These are phyloP conservation scores for Kryphioiulus occultus DNA, from an alignment of 2,888 invertebrate genomes.

Conservation along the genomic window DNA sequence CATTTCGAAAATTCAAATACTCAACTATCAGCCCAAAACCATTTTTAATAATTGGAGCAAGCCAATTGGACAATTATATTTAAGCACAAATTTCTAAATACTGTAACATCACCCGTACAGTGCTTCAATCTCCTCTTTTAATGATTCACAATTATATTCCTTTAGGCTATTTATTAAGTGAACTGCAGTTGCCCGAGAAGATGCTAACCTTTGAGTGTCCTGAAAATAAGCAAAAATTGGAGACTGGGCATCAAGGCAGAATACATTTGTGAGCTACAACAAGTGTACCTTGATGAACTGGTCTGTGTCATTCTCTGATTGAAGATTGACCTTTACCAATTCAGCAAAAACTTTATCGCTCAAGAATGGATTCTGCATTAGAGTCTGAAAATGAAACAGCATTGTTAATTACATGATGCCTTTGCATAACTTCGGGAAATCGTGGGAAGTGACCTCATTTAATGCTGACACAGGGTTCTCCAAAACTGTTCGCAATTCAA, in stretches of 20 bases:
- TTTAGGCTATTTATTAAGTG: neutral
- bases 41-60: no score
- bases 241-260: neutral
- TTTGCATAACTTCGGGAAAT: neutral
- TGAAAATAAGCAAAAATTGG: neutral
- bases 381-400: neutral
- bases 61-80: no score
- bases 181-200: neutral
- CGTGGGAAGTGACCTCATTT: neutral
- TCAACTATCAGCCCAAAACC: no score
- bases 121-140: neutral
- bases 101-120: neutral
- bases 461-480: neutral
- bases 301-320: neutral
- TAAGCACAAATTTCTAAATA: no score
- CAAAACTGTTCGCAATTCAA: neutral
- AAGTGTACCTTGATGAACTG: neutral
- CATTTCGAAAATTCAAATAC: no score
- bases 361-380: conserved; percentile 22
- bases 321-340: neutral
- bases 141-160: neutral
- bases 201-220: neutral
- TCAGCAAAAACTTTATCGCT: neutral
- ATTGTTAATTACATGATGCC: neutral
- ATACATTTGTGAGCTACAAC: neutral